Percentiles rank a stretch among this genome's conserved stretches.
phyloP scores from a whole-genome alignment of 1,140 invertebrate genomes.

The Nebria ingens region DNA sequence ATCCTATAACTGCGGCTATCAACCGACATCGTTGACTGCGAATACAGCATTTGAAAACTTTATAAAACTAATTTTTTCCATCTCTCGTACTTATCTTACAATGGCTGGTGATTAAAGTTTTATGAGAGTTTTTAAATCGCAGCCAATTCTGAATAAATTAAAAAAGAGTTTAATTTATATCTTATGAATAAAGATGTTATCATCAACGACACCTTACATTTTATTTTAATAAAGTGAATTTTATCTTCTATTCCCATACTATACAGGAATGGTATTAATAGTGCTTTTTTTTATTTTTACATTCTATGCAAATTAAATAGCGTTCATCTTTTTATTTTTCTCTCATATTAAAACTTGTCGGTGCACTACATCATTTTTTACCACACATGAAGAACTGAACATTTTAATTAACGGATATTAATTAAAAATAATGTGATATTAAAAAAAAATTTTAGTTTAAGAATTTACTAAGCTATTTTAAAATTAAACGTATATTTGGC shows the following conservation, averaged over 20 bases:
- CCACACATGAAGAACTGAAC: too few species aligned
- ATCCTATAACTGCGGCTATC: too few species aligned
- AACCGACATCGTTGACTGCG: too few species aligned
- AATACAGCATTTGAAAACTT: not conserved
- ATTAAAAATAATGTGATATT: too few species aligned
- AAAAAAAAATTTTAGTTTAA: too few species aligned
- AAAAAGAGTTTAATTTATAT: constrained; percentile 6
- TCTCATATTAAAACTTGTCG: too few species aligned
- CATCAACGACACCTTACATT: not conserved
- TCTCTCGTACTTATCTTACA: not conserved
- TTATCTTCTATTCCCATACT: not conserved
- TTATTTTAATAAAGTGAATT: not conserved
- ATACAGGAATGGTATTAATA: not conserved
- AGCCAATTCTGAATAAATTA: constrained; percentile 8
- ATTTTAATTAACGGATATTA: too few species aligned
- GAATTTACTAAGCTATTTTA: too few species aligned
- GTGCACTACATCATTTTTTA: too few species aligned
- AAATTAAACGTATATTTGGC: too few species aligned
- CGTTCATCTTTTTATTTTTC: not conserved
- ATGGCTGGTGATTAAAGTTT: not conserved
- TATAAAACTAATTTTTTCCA: not conserved
- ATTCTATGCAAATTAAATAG: not conserved
- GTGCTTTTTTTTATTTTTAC: not conserved
- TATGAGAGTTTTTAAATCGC: not conserved
- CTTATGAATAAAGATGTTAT: constrained; percentile 5